Base-by-base conservation (phyloP, 2,888 invertebrate genomes). In the Aphodius granarius region DNA sequence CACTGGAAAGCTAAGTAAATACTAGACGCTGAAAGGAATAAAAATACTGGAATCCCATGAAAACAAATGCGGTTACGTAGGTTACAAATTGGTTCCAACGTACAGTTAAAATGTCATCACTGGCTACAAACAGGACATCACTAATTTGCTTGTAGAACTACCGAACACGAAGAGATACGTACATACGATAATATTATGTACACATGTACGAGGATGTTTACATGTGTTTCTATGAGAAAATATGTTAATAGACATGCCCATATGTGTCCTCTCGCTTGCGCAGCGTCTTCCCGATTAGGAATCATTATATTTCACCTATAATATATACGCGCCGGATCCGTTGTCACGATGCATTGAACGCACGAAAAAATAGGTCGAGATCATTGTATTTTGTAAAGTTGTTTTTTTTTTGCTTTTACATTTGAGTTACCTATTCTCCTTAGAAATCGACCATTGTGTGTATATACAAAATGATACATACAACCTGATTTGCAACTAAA, bases 151-250 rank as follows among this genome's bases (percentile, higher is more conserved):
- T 43, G 43, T 43, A 43, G 43, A 43, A 43, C 43, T 43, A 43
- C 43, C 43, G 43, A 43, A 43, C 43, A 43, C 43, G 43, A 43
- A 43, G 43, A 43, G 43, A 43, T 43, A 43, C 43, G 43, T 43
- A 43, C 43, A 73, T 73, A 22, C 68, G 68, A 68, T 68, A 18
- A n/a, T 65, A 73, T 68, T n/a, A 22, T 15, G 20, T 19, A 72
- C 76, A 73, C 72, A 21, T 66, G 76, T 72, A 73, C 63, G 78
- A 76, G 78, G 77, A 73, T 78, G 78, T 79, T 78, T 78, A 77
- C 78, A 78, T 74, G 75, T 73, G 76, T 77, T 74, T 75, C 75
- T 78, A 71, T 78, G 78, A 77, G 78, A 75, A 79, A 79, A 78
- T 79, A 79, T 78, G 76, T 75, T 79, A 77, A 76, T 79, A 74